A percentile compares a stretch with the other conserved stretches of the same genome.
phyloP scores from a whole-genome alignment of 2,113 vertebrate species.

The Cisticola juncidis region DNA sequence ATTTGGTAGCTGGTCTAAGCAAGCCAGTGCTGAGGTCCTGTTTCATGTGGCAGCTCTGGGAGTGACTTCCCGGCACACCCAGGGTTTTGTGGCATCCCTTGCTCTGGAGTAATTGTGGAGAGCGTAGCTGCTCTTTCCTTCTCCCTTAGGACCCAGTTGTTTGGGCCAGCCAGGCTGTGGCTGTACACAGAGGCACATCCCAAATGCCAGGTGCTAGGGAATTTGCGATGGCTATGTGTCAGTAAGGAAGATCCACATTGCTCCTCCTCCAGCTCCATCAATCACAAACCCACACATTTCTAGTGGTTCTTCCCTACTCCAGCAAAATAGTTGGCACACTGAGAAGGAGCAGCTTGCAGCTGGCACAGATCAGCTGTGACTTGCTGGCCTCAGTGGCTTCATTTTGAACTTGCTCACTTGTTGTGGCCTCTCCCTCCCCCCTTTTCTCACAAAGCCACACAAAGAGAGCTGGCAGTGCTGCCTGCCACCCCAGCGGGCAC shows the following conservation, averaged over 20 bases:
- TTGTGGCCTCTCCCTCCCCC: background rate
- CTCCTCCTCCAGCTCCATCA: background rate
- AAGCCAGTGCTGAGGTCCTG: background rate
- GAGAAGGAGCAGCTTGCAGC: background rate
- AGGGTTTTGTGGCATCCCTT: background rate
- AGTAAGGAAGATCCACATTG: fast-evolving
- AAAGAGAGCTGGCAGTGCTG: background rate
- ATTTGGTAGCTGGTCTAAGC: background rate
- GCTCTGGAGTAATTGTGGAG: too few species aligned
- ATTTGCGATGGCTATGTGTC: background rate
- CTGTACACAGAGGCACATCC: background rate
- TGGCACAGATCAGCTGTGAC: slow-evolving; percentile 3
- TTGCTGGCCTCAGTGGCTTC: background rate
- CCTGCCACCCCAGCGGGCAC: background rate
- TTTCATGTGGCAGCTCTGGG: background rate
- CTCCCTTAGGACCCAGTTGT: fast-evolving
- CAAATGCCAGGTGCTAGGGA: background rate
- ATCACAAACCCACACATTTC: fast-evolving
- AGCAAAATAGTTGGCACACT: background rate
- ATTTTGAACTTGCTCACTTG: background rate
- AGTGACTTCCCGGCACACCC: background rate
- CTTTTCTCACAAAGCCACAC: background rate
- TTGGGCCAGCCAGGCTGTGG: background rate
- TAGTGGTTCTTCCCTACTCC: background rate
- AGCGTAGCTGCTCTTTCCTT: background rate